phyloP scores from a whole-genome alignment of 2,113 vertebrate genomes.

The Rattus norvegicus region GRCr8 NC_086028.1:51332501-51333000 shows the following conservation, averaged over 20 bases:
- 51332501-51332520: not conserved
- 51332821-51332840: slow-evolving; percentile 69
- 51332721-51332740: slow-evolving; percentile 76
- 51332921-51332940: slow-evolving; percentile 18
- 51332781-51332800: slow-evolving; percentile 73
- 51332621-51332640: not conserved
- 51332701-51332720: slow-evolving; percentile 77
- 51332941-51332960: not conserved
- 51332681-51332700: not conserved
- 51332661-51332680: not conserved
- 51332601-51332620: not conserved
- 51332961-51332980: slow-evolving; percentile 74
- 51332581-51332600: not conserved
- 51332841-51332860: not conserved
- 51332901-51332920: slow-evolving; percentile 43
- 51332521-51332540: not conserved
- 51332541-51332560: not conserved
- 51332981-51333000: slow-evolving; percentile 65
- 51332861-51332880: slow-evolving; percentile 15
- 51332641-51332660: not conserved
- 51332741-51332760: slow-evolving; percentile 70
- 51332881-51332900: slow-evolving; percentile 73
- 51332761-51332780: slow-evolving; percentile 78
- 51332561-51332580: not conserved
- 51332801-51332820: slow-evolving; percentile 16